Evolutionary conservation across 37 sponge, comb jelly and placozoan species (phyloP).

Genomic region (Halisarca cf. caerulea): DNA sequence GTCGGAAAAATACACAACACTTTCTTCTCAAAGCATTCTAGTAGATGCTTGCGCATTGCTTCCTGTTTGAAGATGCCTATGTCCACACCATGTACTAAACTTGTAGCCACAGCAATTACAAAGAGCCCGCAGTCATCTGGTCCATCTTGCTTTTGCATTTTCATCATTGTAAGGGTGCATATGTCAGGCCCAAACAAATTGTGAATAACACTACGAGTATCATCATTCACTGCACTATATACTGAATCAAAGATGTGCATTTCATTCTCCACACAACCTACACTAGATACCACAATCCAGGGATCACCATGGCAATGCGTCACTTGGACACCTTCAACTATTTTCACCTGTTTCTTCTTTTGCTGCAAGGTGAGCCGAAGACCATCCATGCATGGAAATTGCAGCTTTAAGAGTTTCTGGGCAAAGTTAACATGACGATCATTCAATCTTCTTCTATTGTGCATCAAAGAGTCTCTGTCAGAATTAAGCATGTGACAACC

Average conservation of each 20-base stretch:
- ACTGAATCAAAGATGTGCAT: conserved; percentile 55
- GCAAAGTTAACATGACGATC: conserved; percentile 45
- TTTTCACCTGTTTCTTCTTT: neutral
- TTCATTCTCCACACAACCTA: neutral
- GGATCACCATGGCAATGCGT: neutral
- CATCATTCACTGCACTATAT: conserved; percentile 12
- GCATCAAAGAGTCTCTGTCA: neutral
- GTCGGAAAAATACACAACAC: neutral
- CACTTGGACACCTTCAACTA: neutral
- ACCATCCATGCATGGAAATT: neutral
- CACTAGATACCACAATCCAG: conserved; percentile 9
- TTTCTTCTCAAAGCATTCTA: conserved; percentile 23
- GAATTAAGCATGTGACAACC: neutral
- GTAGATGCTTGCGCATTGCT: conserved; percentile 43
- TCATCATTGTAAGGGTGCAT: neutral
- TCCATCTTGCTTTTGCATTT: conserved; percentile 44
- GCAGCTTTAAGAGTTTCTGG: conserved; percentile 3
- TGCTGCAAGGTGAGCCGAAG: neutral
- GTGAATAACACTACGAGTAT: conserved; percentile 13
- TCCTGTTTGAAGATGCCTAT: conserved; percentile 14
- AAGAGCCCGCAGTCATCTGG: conserved; percentile 53
- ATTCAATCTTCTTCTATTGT: neutral
- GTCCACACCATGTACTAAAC: conserved; percentile 31
- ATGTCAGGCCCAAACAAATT: neutral
- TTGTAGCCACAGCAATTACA: conserved; percentile 49